These are phyloP conservation scores for Musca vetustissima DNA, from an alignment of 1,140 invertebrate genomes.

Conservation along the genomic window DNA sequence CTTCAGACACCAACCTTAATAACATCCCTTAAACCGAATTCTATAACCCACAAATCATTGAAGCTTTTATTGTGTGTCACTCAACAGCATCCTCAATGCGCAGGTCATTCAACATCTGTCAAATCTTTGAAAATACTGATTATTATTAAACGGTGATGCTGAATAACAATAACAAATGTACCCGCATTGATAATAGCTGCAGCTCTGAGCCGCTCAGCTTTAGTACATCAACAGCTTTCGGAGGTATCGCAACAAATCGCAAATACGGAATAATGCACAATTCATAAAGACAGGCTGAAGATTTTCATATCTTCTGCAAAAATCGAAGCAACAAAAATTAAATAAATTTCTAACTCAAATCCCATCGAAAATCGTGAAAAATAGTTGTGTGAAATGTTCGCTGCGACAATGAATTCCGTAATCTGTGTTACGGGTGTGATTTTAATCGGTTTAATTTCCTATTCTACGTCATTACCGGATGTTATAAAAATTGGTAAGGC, in stretches of 20 bases:
- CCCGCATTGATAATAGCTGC: too few species aligned
- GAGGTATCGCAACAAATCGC: not conserved
- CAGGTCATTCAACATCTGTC: too few species aligned
- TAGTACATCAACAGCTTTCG: slow-evolving; percentile 21
- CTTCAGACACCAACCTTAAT: too few species aligned
- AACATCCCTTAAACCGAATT: too few species aligned
- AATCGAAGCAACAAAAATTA: too few species aligned
- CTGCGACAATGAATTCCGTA: not conserved
- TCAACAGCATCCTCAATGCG: too few species aligned
- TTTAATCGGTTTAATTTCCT: not conserved
- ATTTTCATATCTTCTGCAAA: not conserved
- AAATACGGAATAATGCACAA: not conserved
- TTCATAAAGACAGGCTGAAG: not conserved
- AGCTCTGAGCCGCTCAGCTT: not conserved
- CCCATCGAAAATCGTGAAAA: not conserved
- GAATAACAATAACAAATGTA: too few species aligned
- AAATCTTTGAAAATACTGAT: too few species aligned
- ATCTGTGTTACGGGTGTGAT: not conserved
- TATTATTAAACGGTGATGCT: too few species aligned
- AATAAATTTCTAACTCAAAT: not conserved
- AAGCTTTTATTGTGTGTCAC: too few species aligned
- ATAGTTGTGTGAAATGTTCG: not conserved
- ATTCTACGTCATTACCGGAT: slow-evolving; percentile 39
- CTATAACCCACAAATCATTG: too few species aligned
- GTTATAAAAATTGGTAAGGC: slow-evolving; percentile 52